Evolutionary conservation across 2,888 invertebrate species (phyloP).

Genomic region (Leptinotarsa haldemani): DNA sequence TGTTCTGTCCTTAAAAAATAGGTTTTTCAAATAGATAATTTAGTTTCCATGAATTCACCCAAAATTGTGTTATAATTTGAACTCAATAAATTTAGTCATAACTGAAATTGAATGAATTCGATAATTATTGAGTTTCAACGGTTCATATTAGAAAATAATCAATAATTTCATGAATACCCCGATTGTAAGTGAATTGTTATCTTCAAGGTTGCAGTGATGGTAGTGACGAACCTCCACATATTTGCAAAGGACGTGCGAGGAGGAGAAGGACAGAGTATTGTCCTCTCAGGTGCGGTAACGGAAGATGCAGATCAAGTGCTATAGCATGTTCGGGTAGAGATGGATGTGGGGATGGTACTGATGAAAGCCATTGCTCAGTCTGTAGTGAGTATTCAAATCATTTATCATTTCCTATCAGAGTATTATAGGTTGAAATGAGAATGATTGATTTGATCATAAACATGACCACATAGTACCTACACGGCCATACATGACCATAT

Average conservation of each 20-base stretch:
- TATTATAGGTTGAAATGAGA: too few relatives aligned
- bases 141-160: too few relatives aligned
- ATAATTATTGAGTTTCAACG: too few relatives aligned
- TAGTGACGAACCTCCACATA: constrained; percentile 88
- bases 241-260: constrained; percentile 74
- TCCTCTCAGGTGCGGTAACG: constrained; percentile 87
- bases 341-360: constrained; percentile 91
- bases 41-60: too few relatives aligned
- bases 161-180: not conserved
- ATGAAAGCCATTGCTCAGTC: constrained; percentile 85
- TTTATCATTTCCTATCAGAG: not conserved
- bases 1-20: too few relatives aligned
- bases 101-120: too few relatives aligned
- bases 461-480: too few relatives aligned
- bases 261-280: constrained; percentile 73
- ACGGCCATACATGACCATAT: too few relatives aligned
- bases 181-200: not conserved
- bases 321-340: constrained; percentile 91
- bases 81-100: too few relatives aligned
- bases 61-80: too few relatives aligned
- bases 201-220: constrained; percentile 72
- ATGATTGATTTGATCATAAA: too few relatives aligned
- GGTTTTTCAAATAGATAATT: too few relatives aligned
- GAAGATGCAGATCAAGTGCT: constrained; percentile 88
- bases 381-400: constrained; percentile 78